Evolutionary conservation across 2,888 invertebrate species (phyloP), one percentile per base, ranked within the genome.

Genomic region (Orthosia gothica): DNA sequence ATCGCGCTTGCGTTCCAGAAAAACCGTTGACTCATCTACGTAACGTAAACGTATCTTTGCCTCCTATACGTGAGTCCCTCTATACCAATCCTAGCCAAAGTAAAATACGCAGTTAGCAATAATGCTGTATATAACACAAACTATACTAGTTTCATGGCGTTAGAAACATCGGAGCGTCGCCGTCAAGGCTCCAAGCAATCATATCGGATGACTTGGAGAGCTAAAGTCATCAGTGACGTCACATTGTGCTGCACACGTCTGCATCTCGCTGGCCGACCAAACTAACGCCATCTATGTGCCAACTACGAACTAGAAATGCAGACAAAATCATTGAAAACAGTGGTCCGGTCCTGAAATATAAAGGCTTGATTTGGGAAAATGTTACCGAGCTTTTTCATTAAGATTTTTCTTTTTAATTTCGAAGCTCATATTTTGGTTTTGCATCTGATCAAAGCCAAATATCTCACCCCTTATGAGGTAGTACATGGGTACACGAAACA

Each of bases 161-260:
- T 61, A 55, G 55, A 73, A 58, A 73, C 68, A 68, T 55, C 61
- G 50, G 40, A 75, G 65, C 79, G 52, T 65, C 55, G 57, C 65
- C 55, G 64, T 61, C 70, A 82, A 82, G 83, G 70, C 68, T 75
- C 62, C 55, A 55, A 71, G 79, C 68, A 82, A 81, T 79, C 79
- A 82, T 75, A 69, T 79, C 75, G 79, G 68, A 82, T 81, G 79
- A 82, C 79, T 79, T 82, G 75, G 79, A 57, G 50, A 67, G 68
- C 61, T 65, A 73, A 81, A 82, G 65, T 71, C 75, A 77, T 81
- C 77, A 57, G 77, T 76, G 80, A 68, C 82, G 70, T 82, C 68
- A 79, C 79, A 61, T 50, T 59, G 47, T 62, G 63, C 63, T 79
- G 70, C 70, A 78, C 70, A 59, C 67, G 70, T 52, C 70, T 68